These are phyloP conservation scores for Gasteruption jaculator DNA, from an alignment of 2,888 invertebrate species.

Conservation along the genomic window DNA sequence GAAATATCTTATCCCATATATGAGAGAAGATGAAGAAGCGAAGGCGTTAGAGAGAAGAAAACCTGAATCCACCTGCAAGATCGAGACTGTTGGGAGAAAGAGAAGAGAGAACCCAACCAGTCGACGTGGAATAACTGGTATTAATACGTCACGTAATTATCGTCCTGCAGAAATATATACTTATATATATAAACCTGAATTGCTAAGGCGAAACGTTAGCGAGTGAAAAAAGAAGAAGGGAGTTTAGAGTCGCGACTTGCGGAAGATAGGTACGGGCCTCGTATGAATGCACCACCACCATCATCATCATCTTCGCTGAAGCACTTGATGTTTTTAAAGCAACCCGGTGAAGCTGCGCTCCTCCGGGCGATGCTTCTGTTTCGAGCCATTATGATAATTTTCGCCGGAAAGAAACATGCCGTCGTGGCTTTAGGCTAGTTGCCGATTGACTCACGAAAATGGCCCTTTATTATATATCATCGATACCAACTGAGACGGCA, in stretches of 20 bases:
- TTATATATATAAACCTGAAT: conserved; percentile 29
- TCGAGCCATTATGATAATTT: conserved; percentile 50
- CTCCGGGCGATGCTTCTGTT: conserved; percentile 48
- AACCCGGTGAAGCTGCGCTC: too few species aligned
- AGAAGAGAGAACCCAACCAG: too few species aligned
- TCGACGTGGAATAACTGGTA: conserved; percentile 46
- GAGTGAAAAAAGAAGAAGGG: too few species aligned
- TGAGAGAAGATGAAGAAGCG: conserved; percentile 14
- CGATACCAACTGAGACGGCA: too few species aligned
- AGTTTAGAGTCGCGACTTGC: conserved; percentile 7
- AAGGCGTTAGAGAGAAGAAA: conserved; percentile 25
- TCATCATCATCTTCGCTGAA: too few species aligned
- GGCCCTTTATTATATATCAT: too few species aligned
- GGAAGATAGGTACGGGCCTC: conserved; percentile 11
- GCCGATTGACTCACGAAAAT: conserved; percentile 8
- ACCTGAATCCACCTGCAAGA: conserved; percentile 42
- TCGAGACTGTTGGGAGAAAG: conserved; percentile 35
- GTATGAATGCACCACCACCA: too few species aligned
- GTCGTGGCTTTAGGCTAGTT: conserved; percentile 32
- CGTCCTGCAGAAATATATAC: conserved; percentile 32
- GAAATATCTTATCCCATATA: too few species aligned
- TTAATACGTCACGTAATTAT: conserved; percentile 49
- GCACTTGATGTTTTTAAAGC: too few species aligned
- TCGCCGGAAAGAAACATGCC: conserved; percentile 46
- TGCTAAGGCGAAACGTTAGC: too few species aligned